phyloP scores from a whole-genome alignment of 23 tunicate species.

The Aplidium turbinatum region DNA sequence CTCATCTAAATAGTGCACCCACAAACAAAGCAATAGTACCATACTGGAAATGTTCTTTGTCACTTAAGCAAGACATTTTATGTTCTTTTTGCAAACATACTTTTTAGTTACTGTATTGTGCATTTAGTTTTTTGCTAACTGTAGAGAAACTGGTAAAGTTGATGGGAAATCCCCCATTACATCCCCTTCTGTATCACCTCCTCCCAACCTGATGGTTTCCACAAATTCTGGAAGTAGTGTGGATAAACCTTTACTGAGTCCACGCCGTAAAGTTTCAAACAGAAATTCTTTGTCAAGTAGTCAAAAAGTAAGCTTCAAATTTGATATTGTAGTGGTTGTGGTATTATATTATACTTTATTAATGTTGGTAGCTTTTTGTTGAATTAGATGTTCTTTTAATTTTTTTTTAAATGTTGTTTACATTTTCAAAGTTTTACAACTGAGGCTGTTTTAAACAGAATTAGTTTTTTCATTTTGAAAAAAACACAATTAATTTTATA shows the following conservation, averaged over 20 bases:
- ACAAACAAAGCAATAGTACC: too few relatives aligned
- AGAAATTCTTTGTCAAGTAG: conserved; percentile 21
- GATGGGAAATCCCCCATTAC: background rate
- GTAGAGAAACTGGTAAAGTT: too few relatives aligned
- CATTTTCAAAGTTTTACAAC: too few relatives aligned
- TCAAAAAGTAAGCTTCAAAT: conserved; percentile 16
- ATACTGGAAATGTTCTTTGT: background rate
- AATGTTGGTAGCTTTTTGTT: background rate
- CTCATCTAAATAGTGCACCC: too few relatives aligned
- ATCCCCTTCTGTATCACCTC: conserved; percentile 3
- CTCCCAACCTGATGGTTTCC: background rate
- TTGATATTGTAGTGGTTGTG: too few relatives aligned
- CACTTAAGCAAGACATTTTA: background rate
- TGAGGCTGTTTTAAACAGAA: too few relatives aligned
- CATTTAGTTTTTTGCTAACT: too few relatives aligned
- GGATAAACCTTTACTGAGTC: conserved; percentile 59
- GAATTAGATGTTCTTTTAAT: background rate
- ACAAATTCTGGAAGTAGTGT: background rate
- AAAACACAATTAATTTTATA: too few relatives aligned
- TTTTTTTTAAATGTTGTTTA: background rate
- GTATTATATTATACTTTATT: background rate
- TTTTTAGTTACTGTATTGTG: too few relatives aligned
- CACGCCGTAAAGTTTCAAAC: conserved; percentile 39
- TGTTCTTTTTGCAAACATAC: background rate
- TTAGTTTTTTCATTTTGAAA: too few relatives aligned